Conservation (phyloP, 2,797 vertebrate species). For the Lacerta bilineata region DNA sequence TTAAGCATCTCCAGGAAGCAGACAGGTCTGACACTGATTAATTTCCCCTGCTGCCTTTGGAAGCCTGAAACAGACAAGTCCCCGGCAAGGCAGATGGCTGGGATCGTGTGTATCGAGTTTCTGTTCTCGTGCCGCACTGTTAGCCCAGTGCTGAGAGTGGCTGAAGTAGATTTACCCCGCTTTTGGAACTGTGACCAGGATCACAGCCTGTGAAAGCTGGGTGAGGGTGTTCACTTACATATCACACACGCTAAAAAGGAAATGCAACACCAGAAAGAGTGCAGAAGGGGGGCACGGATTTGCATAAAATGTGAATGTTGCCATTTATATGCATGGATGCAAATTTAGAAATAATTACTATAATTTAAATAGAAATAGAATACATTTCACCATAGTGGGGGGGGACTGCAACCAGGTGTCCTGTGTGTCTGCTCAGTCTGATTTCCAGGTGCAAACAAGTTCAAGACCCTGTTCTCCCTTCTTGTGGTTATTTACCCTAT, state of each 20-base stretch:
- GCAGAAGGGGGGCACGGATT: no score
- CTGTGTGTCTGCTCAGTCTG: no score
- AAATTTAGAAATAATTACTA: no score
- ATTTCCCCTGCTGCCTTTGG: slow-evolving; percentile 40
- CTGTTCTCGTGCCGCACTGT: neutral
- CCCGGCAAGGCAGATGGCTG: slow-evolving; percentile 28
- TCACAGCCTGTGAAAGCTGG: neutral
- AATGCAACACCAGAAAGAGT: neutral
- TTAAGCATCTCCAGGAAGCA: slow-evolving; percentile 48
- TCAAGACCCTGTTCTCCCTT: no score
- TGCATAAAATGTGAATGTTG: no score
- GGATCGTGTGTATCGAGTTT: neutral
- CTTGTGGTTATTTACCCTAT: no score
- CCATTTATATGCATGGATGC: no score
- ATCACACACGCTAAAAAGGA: neutral
- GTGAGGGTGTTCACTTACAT: neutral
- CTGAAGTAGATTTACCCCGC: neutral
- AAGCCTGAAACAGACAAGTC: slow-evolving; percentile 34
- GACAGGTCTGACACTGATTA: slow-evolving; percentile 41
- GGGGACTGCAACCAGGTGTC: no score
- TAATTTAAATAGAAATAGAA: no score
- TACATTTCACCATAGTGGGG: no score
- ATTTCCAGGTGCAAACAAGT: no score
- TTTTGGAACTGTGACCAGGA: neutral
- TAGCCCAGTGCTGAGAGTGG: neutral